Percentiles rank a stretch among this genome's conserved stretches.
Conservation (phyloP, 1,140 invertebrate species). For the Bombus fervidus region DNA sequence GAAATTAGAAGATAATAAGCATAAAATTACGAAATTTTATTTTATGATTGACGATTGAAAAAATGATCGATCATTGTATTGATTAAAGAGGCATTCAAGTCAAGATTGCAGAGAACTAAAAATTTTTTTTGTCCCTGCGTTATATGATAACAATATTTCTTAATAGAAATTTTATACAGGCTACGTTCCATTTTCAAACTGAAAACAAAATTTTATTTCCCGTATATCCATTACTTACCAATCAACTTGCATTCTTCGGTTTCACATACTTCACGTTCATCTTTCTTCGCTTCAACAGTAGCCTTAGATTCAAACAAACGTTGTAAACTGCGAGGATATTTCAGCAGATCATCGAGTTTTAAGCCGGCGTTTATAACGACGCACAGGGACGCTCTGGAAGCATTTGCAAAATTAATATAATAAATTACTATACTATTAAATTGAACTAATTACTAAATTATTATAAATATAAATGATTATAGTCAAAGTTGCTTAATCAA, state of each 20-base stretch:
- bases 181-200: background rate
- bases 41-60: no score
- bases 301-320: slow-evolving; percentile 19
- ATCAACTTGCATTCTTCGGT: slow-evolving; percentile 46
- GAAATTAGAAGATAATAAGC: background rate
- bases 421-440: no score
- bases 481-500: no score
- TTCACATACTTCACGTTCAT: slow-evolving; percentile 21
- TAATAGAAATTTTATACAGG: no score
- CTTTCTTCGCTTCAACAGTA: background rate
- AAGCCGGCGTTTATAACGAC: background rate
- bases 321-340: slow-evolving; percentile 13
- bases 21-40: background rate
- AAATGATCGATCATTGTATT: no score
- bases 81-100: no score
- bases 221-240: slow-evolving; percentile 18
- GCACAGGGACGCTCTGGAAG: slow-evolving; percentile 34
- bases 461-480: no score
- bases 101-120: no score
- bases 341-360: background rate
- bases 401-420: background rate
- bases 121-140: no score
- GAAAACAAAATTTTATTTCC: background rate
- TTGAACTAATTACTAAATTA: no score
- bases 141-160: no score